Evolutionary conservation across 2,113 vertebrate genomes (phyloP), one percentile per base, ranked within the genome.

Genomic region (Peromyscus californicus): DNA sequence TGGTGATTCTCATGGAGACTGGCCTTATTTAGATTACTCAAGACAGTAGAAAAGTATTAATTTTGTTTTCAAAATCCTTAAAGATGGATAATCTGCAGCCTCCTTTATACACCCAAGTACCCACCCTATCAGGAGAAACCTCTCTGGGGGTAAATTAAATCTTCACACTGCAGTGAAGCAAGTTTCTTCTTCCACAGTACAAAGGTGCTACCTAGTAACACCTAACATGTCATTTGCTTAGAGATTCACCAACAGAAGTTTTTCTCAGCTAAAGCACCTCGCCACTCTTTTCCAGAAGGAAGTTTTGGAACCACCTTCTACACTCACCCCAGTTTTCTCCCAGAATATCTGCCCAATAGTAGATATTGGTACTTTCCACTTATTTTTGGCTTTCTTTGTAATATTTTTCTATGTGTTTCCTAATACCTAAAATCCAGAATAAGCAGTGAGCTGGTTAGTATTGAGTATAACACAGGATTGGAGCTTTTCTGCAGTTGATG

Each of bases 321-420:
- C 7, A 78, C 24, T 45, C 42, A 29, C 72, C 74, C 74, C 24
- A 75, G 74, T 7, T 29, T 75, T 76, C 42, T 76, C 42, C 39
- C 24, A 29, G 42, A 75, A 45, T 24, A 76, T 45, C 42, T 45
- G 24, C 24, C 42, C 24, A 45, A 26, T n/a, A 59, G 19, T 17
- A 24, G 59, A 57, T n/a, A 22, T 15, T 12, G 69, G 54, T 19
- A 48, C n/a, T 78, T 70, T 84, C 7, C 85, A 7, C n/a, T 70
- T 19, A 12, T 29, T 61, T 80, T 85, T 84, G 15, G 36, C 51
- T 92, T 59, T 45, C 13, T 93, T 93, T 87, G 36, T 6, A 80
- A 26, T 72, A 61, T 69, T 97, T 97, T 91, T 26, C 36, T 39
- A 45, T 29, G 31, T 51, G 76, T 80, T 87, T 45, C 90, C 95